A percentile compares a stretch with the other conserved stretches of the same genome.
phyloP scores from a whole-genome alignment of 2,888 invertebrate genomes.

The Coenonympha glycerion region DNA sequence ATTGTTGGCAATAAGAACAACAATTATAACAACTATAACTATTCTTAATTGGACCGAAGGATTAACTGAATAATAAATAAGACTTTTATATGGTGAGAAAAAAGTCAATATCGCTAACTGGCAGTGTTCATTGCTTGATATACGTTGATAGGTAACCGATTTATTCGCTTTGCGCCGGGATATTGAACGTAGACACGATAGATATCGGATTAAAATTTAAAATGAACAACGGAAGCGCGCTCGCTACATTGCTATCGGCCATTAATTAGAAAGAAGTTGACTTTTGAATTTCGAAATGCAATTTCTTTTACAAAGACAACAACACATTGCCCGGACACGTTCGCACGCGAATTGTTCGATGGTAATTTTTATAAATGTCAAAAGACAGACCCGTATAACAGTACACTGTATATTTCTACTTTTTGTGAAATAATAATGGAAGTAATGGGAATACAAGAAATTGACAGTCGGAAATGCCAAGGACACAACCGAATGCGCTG shows the following conservation, averaged over 20 bases:
- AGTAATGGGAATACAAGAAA: constrained; percentile 8
- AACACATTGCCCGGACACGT: constrained; percentile 21
- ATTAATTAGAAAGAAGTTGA: constrained; percentile 28
- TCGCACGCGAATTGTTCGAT: constrained; percentile 24
- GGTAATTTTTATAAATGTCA: constrained; percentile 29
- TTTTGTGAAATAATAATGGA: constrained; percentile 18
- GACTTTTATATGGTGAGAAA: constrained; percentile 45
- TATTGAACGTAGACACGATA: constrained; percentile 41
- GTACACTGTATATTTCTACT: constrained; percentile 13
- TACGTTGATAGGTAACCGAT: constrained; percentile 53
- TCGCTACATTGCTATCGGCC: constrained; percentile 20
- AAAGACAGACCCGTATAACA: constrained; percentile 20
- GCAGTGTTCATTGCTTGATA: constrained; percentile 38
- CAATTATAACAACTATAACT: constrained; percentile 53
- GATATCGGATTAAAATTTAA: constrained; percentile 32
- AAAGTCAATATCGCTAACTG: constrained; percentile 36
- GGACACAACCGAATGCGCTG: constrained; percentile 4
- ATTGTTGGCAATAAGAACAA: constrained; percentile 50
- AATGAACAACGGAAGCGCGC: constrained; percentile 29
- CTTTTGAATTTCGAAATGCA: constrained; percentile 27
- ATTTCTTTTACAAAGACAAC: constrained; percentile 22
- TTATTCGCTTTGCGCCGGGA: constrained; percentile 41
- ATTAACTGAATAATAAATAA: constrained; percentile 59
- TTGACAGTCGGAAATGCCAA: constrained; percentile 1
- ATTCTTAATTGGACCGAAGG: constrained; percentile 62